A percentile compares a stretch with the other conserved stretches of the same genome.
These are phyloP conservation scores for Horisme vitalbata DNA, from an alignment of 2,888 invertebrate species.

Conservation along the genomic window DNA sequence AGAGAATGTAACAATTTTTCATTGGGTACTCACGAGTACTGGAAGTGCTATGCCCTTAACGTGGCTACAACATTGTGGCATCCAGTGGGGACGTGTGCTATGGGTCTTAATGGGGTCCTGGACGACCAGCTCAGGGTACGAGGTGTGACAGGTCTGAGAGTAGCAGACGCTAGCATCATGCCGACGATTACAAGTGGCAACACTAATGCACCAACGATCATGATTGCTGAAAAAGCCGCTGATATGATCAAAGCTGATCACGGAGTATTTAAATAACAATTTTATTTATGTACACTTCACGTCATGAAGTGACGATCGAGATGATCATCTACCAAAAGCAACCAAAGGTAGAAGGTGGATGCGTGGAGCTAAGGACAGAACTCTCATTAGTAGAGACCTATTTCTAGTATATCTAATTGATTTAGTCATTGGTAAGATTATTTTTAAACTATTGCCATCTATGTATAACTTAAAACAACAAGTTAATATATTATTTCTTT, in stretches of 20 bases:
- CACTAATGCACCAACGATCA: slow-evolving; percentile 83
- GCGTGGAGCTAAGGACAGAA: no score
- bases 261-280: no score
- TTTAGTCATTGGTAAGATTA: no score
- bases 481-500: no score
- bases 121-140: slow-evolving; percentile 61
- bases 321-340: no score
- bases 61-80: slow-evolving; percentile 84
- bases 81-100: slow-evolving; percentile 48
- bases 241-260: slow-evolving; percentile 80
- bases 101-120: slow-evolving; percentile 50
- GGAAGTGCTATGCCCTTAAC: slow-evolving; percentile 44
- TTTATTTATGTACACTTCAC: no score
- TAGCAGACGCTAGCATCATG: slow-evolving; percentile 86
- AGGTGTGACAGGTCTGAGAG: slow-evolving; percentile 80
- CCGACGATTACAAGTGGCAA: slow-evolving; percentile 83
- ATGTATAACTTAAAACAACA: no score
- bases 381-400: no score
- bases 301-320: no score
- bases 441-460: no score
- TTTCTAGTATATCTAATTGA: no score
- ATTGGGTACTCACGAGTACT: slow-evolving; percentile 42
- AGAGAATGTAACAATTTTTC: slow-evolving; percentile 36
- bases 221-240: slow-evolving; percentile 84
- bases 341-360: no score